Evolutionary conservation across 2,113 vertebrate species (phyloP).

Genomic region (Sclerurus mexicanus): DNA sequence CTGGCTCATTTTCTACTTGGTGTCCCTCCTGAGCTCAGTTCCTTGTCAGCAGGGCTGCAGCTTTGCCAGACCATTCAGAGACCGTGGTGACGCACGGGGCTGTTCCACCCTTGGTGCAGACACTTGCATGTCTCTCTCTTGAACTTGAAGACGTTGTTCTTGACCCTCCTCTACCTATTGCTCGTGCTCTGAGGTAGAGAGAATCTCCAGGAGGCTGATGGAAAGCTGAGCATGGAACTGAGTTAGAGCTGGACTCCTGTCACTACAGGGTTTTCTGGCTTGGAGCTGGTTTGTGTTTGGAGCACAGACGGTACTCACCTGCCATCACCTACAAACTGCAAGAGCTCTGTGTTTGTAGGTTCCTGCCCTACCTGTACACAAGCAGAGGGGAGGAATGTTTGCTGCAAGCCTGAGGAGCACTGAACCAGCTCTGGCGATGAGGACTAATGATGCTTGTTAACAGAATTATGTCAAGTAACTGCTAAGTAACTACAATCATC

Average conservation of each 20-base stretch:
- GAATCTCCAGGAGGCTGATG: background rate
- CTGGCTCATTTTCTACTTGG: background rate
- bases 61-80: background rate
- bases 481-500: background rate
- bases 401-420: background rate
- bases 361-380: background rate
- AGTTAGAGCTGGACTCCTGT: background rate
- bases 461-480: background rate
- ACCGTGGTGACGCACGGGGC: background rate
- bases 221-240: background rate
- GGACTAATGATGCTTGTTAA: background rate
- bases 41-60: background rate
- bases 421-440: background rate
- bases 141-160: too few relatives aligned
- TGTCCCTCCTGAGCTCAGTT: background rate
- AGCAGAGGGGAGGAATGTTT: background rate
- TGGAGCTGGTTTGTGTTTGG: background rate
- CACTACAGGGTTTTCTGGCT: background rate
- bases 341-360: fast-evolving
- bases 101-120: background rate
- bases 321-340: background rate
- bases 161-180: background rate
- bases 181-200: background rate
- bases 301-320: background rate
- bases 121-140: background rate